Conservation (phyloP, 92 coral and sea anemone genomes). For the Palythoa caribaeorum region DNA sequence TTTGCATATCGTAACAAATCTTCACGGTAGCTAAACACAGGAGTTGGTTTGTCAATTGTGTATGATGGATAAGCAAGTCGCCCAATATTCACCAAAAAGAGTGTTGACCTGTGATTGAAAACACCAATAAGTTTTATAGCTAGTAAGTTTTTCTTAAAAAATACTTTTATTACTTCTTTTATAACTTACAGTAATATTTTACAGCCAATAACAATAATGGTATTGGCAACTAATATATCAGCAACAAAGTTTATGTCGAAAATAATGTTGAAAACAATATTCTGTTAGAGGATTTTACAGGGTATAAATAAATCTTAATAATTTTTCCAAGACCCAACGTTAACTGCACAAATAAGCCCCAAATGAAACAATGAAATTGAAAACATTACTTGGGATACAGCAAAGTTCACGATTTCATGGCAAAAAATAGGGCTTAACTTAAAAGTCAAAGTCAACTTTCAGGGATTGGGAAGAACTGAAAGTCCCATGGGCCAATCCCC, state of each 20-base stretch:
- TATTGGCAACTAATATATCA: background rate
- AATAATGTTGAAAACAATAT: background rate
- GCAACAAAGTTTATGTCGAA: background rate
- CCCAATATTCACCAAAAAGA: constrained; percentile 84
- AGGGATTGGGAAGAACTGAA: too few relatives aligned
- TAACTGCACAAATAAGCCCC: too few relatives aligned
- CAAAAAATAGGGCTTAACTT: too few relatives aligned
- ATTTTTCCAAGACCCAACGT: background rate
- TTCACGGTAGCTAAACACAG: constrained; percentile 77
- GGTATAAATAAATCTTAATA: background rate
- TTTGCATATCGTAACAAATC: constrained; percentile 72
- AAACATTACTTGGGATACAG: too few relatives aligned
- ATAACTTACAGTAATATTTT: too few relatives aligned
- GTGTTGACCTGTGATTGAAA: constrained; percentile 70
- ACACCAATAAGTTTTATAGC: background rate
- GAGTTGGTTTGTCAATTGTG: constrained; percentile 67
- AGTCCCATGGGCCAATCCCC: too few relatives aligned
- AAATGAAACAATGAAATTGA: too few relatives aligned
- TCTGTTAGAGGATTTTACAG: background rate
- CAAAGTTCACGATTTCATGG: too few relatives aligned
- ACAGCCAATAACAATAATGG: background rate
- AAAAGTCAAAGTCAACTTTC: too few relatives aligned
- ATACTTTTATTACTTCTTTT: too few relatives aligned
- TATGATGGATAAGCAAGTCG: constrained; percentile 79
- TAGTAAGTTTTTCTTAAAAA: too few relatives aligned